phyloP scores from a whole-genome alignment of 1,140 invertebrate species.

The Anastrepha ludens region DNA sequence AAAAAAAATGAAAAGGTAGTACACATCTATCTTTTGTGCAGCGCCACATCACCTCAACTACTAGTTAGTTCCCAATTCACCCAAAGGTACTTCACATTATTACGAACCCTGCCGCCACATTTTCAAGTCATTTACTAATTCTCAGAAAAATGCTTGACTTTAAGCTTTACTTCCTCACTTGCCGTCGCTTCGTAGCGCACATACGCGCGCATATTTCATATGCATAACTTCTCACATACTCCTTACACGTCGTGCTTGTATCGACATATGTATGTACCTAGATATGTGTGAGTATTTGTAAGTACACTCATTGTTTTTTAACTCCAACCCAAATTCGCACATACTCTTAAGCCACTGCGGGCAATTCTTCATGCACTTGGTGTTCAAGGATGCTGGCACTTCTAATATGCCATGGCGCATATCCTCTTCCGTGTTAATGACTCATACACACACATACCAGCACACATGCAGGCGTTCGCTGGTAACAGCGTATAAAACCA shows the following conservation, averaged over 20 bases:
- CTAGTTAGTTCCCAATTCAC: not conserved
- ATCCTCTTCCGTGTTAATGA: constrained; percentile 32
- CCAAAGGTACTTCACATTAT: constrained; percentile 34
- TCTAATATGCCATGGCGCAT: constrained; percentile 17
- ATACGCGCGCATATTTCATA: not conserved
- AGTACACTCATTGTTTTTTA: not conserved
- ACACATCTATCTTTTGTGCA: not conserved
- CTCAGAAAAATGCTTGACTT: constrained; percentile 32
- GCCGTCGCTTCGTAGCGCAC: not conserved
- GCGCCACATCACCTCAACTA: not conserved
- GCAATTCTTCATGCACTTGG: constrained; percentile 34
- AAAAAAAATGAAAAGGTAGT: no score
- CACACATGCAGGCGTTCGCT: no score
- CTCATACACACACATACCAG: not conserved
- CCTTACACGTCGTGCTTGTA: no score
- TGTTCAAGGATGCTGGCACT: constrained; percentile 46
- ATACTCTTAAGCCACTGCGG: constrained; percentile 8
- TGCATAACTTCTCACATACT: not conserved
- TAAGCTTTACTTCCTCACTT: constrained; percentile 46
- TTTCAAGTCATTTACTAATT: constrained; percentile 3
- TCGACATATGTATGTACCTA: not conserved
- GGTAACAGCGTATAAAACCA: not conserved
- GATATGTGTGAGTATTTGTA: not conserved
- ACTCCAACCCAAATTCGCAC: constrained; percentile 48
- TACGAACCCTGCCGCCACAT: not conserved